Evolutionary conservation across 1,140 invertebrate species (phyloP).

Genomic region (Pogonus chalceus): DNA sequence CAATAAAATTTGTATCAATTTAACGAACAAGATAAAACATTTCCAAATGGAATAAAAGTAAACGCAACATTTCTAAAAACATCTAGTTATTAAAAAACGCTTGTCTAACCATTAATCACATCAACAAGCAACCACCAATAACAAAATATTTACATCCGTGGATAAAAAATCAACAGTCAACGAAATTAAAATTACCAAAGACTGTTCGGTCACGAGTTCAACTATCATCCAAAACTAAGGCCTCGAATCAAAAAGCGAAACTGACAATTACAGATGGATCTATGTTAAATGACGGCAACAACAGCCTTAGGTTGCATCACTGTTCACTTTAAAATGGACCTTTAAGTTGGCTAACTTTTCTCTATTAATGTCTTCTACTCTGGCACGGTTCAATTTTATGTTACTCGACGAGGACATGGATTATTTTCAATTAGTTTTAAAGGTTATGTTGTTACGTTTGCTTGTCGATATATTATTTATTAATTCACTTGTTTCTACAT

Average conservation of each 20-base stretch:
- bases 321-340: not conserved
- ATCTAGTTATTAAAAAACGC: not conserved
- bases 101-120: not conserved
- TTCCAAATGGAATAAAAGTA: too few relatives aligned
- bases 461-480: too few relatives aligned
- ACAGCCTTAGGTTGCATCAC: not conserved
- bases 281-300: not conserved
- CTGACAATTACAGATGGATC: conserved; percentile 6
- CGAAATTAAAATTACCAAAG: not conserved
- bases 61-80: too few relatives aligned
- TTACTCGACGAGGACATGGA: too few relatives aligned
- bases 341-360: too few relatives aligned
- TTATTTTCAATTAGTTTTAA: too few relatives aligned
- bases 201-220: not conserved
- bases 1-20: too few relatives aligned
- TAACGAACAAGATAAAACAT: too few relatives aligned
- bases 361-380: too few relatives aligned
- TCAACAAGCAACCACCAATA: not conserved
- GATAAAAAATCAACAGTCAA: not conserved
- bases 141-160: not conserved
- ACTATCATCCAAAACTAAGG: not conserved
- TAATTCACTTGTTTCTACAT: too few relatives aligned
- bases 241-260: conserved; percentile 5
- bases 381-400: too few relatives aligned
- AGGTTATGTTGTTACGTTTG: too few relatives aligned